These are phyloP conservation scores for Poeciliopsis presidionis DNA, from an alignment of 2,797 vertebrate genomes.

Conservation along the genomic window DNA sequence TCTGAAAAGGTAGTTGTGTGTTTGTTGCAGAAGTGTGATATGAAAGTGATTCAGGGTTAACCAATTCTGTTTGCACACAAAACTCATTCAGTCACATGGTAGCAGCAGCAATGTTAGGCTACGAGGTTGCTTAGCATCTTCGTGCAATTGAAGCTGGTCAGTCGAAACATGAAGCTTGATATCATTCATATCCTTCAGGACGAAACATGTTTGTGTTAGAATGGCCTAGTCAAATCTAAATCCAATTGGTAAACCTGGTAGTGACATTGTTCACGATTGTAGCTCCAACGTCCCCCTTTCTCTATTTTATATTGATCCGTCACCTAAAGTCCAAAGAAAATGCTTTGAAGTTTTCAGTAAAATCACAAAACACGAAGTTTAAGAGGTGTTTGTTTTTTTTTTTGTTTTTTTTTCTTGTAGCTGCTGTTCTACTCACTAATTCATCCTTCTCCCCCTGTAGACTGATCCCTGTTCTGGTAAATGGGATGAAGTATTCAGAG, in stretches of 20 bases:
- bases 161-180: not conserved
- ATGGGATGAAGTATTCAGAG: conserved; percentile 97
- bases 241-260: not conserved
- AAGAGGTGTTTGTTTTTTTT: not conserved
- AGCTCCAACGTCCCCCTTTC: not conserved
- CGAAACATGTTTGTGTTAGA: not conserved
- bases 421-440: not conserved
- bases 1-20: not conserved
- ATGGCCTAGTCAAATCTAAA: not conserved
- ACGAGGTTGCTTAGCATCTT: not conserved
- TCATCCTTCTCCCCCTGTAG: conserved; percentile 56
- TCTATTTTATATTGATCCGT: not conserved
- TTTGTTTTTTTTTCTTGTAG: not conserved
- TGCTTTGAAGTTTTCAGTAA: not conserved
- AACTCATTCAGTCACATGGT: not conserved
- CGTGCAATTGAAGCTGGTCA: not conserved
- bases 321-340: not conserved
- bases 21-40: not conserved
- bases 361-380: too few relatives aligned
- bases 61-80: not conserved
- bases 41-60: not conserved
- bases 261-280: not conserved
- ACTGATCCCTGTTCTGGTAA: conserved; percentile 92
- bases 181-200: not conserved
- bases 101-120: not conserved